These are phyloP conservation scores for Polydesmus complanatus DNA, from an alignment of 2,888 invertebrate species.

Conservation along the genomic window DNA sequence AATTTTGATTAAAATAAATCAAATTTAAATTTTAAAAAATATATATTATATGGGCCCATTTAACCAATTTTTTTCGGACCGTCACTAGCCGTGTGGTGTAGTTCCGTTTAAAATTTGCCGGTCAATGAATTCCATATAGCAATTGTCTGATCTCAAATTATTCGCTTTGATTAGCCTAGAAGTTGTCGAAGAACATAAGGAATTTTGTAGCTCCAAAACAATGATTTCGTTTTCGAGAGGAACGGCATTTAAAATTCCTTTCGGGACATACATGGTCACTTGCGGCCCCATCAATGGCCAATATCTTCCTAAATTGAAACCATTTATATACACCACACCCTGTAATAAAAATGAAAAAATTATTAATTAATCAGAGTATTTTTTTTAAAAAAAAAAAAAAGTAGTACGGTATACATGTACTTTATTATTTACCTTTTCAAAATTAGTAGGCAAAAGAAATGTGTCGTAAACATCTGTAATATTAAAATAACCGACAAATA, in stretches of 20 bases:
- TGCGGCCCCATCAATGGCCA: slow-evolving; percentile 43
- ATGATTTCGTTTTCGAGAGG: slow-evolving; percentile 27
- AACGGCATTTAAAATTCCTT: slow-evolving; percentile 22
- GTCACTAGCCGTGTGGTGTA: not conserved
- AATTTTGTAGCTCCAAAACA: slow-evolving; percentile 30
- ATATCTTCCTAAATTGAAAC: slow-evolving; percentile 41
- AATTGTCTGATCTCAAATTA: not conserved
- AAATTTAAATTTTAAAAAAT: too few relatives aligned
- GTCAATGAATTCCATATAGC: not conserved
- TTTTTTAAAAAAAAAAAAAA: not conserved
- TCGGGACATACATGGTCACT: slow-evolving; percentile 36
- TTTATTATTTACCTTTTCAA: not conserved
- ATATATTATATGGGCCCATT: too few relatives aligned
- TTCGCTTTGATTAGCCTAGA: not conserved
- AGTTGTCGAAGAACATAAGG: slow-evolving; percentile 25
- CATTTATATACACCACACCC: slow-evolving; percentile 38
- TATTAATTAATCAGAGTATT: not conserved
- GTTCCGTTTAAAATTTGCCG: not conserved
- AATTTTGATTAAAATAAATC: too few relatives aligned
- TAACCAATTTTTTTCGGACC: too few relatives aligned
- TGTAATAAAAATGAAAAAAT: slow-evolving; percentile 22
- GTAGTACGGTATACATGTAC: too few relatives aligned
- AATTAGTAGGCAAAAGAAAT: not conserved
- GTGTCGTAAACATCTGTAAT: slow-evolving; percentile 1
- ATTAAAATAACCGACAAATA: not conserved